Percentiles rank a stretch among this genome's conserved stretches.
phyloP scores from a whole-genome alignment of 2,888 invertebrate genomes.

The Hypolimnas misippus region DNA sequence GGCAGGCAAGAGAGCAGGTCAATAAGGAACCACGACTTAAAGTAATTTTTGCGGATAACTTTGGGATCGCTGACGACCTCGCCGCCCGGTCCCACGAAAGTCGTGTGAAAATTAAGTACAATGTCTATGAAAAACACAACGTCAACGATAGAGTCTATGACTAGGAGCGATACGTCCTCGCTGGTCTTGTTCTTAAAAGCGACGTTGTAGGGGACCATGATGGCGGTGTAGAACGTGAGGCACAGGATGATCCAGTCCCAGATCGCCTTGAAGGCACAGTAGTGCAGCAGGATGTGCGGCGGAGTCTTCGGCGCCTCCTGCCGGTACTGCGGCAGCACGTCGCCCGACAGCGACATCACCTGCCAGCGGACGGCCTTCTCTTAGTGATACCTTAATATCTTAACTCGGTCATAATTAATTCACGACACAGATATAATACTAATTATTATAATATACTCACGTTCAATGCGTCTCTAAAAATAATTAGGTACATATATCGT shows the following conservation, averaged over 20 bases:
- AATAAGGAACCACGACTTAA: conserved; percentile 99
- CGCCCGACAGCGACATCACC: conserved; percentile 97
- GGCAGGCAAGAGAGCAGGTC: conserved; percentile 99
- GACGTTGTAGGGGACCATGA: conserved; percentile 99
- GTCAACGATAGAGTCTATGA: conserved; percentile 99
- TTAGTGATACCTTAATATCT: not conserved
- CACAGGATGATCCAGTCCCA: conserved; percentile 99
- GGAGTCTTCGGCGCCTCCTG: conserved; percentile 99
- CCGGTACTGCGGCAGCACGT: conserved; percentile 98
- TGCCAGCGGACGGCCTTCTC: conserved; percentile 49
- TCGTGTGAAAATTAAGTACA: conserved; percentile 99
- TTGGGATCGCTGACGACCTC: conserved; percentile 99
- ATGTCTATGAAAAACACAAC: conserved; percentile 99
- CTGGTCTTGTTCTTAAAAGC: conserved; percentile 99
- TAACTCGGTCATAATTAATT: not conserved
- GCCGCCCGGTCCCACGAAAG: conserved; percentile 98
- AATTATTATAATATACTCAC: not conserved
- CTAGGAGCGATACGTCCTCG: conserved; percentile 96
- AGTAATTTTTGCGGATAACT: conserved; percentile 98
- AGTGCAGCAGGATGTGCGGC: conserved; percentile 99
- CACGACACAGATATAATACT: not conserved
- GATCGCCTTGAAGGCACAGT: conserved; percentile 99
- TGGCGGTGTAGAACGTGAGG: conserved; percentile 99
- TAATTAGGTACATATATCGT: not conserved
- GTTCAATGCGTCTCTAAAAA: not conserved